Base-by-base conservation (phyloP, 2,113 vertebrate genomes). In the Sinosuthora webbiana region DNA sequence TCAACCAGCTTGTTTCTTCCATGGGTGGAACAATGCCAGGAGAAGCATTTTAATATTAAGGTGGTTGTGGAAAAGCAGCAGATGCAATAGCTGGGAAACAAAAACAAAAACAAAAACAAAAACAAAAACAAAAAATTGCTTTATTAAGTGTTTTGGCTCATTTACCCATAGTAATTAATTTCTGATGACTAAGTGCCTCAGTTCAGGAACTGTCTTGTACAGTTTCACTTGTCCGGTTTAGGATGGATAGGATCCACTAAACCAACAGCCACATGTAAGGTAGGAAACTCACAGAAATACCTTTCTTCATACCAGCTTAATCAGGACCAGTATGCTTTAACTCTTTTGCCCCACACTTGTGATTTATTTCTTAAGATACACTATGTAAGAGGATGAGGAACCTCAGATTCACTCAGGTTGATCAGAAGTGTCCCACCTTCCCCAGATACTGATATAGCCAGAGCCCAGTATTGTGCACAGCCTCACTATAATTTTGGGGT, bases 121-220 rank as follows among this genome's bases (percentile, higher is more conserved):
- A 89, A 87, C 84, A 69, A 69, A 81, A 65, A 62, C 87, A 87
- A 84, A 67, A 65, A 18, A 88, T 1, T 83, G 35, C 52, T 93
- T 96, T 95, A 95, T 77, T 82, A 91, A 96, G 95, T 93, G 67
- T 93, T 91, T 83, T 96, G 90, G 82, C 93, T 90, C 82, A 50
- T 85, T 90, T 80, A 55, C 33, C 64, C 28, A 10, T 47, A 77
- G 85, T 86, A 74, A 97, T 69, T 93, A 91, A 69, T 93, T 79
- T 63, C 42, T 1, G 0, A 63, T 94, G 89, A 95, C 91, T 94
- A 73, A 94, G 84, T 70, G 37, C 59, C 45, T 44, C 44, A 69
- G 63, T 80, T 63, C 63, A 90, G 83, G 76, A 94, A 95, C 92
- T 95, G 75, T 92, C 28, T 79, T 42, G 53, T 56, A 69, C 28